phyloP scores from a whole-genome alignment of 1,140 invertebrate genomes.

The Conopomorpha cramerella region DNA sequence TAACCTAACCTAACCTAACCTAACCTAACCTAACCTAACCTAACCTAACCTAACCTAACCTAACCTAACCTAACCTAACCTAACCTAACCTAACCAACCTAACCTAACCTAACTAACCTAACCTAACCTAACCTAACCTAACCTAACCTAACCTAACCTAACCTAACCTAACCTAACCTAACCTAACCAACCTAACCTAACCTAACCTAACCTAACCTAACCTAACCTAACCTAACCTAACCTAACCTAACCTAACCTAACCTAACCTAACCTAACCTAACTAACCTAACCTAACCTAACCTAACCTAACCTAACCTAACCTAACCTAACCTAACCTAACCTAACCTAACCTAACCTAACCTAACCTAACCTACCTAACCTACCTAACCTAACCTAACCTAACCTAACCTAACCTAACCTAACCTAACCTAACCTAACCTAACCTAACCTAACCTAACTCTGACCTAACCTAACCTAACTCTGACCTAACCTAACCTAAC shows the following conservation, averaged over 20 bases:
- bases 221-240: conserved; percentile 2
- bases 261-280: conserved; percentile 9
- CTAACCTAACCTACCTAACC: too few species aligned
- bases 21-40: conserved; percentile 18
- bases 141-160: conserved; percentile 13
- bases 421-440: conserved; percentile 5
- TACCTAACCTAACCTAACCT: conserved; percentile 1
- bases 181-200: too few species aligned
- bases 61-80: conserved; percentile 13
- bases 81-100: conserved; percentile 8
- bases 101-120: conserved; percentile 12
- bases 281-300: neutral
- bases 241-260: conserved; percentile 8
- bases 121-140: conserved; percentile 18
- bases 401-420: conserved; percentile 5
- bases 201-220: conserved; percentile 1
- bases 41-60: conserved; percentile 14
- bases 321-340: too few species aligned
- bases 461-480: neutral
- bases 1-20: conserved; percentile 12
- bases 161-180: conserved; percentile 9
- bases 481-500: neutral
- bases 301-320: conserved; percentile 5
- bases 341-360: conserved; percentile 2
- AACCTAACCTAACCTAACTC: too few species aligned